Base-by-base conservation (phyloP, 2,888 invertebrate genomes). In the Meteorus cinctellus region DNA sequence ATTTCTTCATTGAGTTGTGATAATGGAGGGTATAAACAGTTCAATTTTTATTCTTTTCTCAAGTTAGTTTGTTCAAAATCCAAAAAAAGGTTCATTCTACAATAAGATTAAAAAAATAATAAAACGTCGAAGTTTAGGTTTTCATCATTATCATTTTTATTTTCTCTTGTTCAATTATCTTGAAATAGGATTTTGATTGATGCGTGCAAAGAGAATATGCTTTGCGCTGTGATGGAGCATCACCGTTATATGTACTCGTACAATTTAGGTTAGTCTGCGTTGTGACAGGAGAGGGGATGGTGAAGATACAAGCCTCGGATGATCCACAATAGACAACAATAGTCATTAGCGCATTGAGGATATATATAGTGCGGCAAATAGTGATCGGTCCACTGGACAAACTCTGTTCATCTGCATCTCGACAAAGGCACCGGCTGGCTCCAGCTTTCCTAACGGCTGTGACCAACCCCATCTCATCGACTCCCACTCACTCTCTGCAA, bases 311-410 rank as follows among this genome's bases (percentile, higher is more conserved):
- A 82, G 81, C 80, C 82, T 79, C 73, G 83, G 86, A 86, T 86
- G 83, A 88, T 87, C 82, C 78, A 79, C 82, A 81, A 83, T 85
- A 79, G 83, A 82, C 84, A 88, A 87, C 87, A 88, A 88, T 88
- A 82, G 86, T 88, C 86, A 88, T 88, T 88, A 88, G 86, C 83
- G 84, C 82, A 83, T 85, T 80, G 82, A 83, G 79, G 83, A 81
- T 81, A 79, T 76, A 62, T 36, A 48, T 55, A 55, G 19, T 19
- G 10, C 3, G 78, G 70, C 34, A 70, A 77, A 80, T 79, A 81
- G 79, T 80, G 81, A 80, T 84, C 84, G 79, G 76, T 81, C 79
- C 80, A 78, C 72, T 81, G 78, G 81, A 82, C 81, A 82, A 84
- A 83, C 82, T 83, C 81, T 66, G 71, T 75, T 73, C 76, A 79